Conservation (phyloP, 2,888 invertebrate genomes). For the Agonum fuliginosum region DNA sequence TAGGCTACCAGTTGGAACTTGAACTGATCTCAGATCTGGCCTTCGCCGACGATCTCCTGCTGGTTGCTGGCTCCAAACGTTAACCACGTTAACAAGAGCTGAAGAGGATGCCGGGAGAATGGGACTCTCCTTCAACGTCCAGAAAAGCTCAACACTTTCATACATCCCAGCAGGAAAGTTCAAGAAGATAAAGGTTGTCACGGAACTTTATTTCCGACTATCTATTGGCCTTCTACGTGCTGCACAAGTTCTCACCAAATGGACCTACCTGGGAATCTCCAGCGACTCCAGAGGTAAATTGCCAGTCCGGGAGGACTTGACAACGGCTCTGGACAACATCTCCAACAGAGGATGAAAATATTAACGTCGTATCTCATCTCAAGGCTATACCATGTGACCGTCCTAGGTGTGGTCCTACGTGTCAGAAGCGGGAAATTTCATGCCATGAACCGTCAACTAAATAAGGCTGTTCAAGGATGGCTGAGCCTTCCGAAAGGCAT, state of each 20-base stretch:
- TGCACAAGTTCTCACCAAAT: neutral
- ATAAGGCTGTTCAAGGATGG: slow-evolving; percentile 66
- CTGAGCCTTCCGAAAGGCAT: slow-evolving; percentile 66
- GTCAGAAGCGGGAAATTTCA: slow-evolving; percentile 59
- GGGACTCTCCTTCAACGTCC: neutral
- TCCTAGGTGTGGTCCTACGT: slow-evolving; percentile 65
- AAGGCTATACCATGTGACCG: slow-evolving; percentile 65
- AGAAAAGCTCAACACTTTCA: neutral
- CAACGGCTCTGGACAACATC: slow-evolving; percentile 63
- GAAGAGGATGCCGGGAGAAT: neutral
- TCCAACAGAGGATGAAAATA: slow-evolving; percentile 64
- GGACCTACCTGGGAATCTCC: slow-evolving; percentile 65
- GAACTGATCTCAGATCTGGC: slow-evolving; percentile 65
- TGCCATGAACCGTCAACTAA: slow-evolving; percentile 66
- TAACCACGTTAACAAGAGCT: slow-evolving; percentile 61
- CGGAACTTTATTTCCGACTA: neutral
- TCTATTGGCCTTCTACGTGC: neutral
- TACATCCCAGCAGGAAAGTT: neutral
- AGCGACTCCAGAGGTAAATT: slow-evolving; percentile 64
- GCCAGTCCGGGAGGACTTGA: slow-evolving; percentile 32
- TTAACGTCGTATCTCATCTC: slow-evolving; percentile 64
- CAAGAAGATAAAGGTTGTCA: neutral
- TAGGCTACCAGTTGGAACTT: slow-evolving; percentile 34
- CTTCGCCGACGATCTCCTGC: slow-evolving; percentile 68
- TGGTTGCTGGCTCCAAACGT: slow-evolving; percentile 65